Conservation (phyloP, 1,140 invertebrate genomes). For the Acromyrmex echinatior region DNA sequence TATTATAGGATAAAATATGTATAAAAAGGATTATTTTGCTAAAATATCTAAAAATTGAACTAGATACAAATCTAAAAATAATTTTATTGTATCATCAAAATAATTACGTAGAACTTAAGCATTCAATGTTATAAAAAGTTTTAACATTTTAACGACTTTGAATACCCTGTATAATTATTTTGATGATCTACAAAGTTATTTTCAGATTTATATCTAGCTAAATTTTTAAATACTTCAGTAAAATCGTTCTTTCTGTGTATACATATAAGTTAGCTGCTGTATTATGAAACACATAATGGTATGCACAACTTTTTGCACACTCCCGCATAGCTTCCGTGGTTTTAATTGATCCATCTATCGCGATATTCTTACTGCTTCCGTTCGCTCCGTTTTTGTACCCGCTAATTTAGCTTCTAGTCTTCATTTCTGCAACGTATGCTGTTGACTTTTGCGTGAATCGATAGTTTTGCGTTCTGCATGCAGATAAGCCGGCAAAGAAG, state of each 20-base stretch:
- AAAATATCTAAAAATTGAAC: too few relatives aligned
- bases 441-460: constrained; percentile 58
- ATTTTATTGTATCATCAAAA: too few relatives aligned
- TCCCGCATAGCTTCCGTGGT: constrained; percentile 35
- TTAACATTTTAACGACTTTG: too few relatives aligned
- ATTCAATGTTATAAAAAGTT: too few relatives aligned
- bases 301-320: constrained; percentile 32
- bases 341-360: constrained; percentile 61
- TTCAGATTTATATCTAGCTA: too few relatives aligned
- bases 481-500: constrained; percentile 59
- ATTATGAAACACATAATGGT: constrained; percentile 38
- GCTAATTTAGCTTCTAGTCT: constrained; percentile 54
- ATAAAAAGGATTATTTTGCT: too few relatives aligned
- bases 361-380: constrained; percentile 50
- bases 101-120: too few relatives aligned
- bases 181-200: too few relatives aligned
- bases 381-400: constrained; percentile 41
- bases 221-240: too few relatives aligned
- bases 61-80: too few relatives aligned
- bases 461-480: constrained; percentile 37
- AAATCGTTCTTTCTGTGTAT: background rate
- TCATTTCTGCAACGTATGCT: constrained; percentile 53
- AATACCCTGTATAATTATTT: too few relatives aligned
- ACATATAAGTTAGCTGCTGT: constrained; percentile 28
- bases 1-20: background rate